Base-by-base conservation (phyloP, 2,113 vertebrate species). In the Prunella fulvescens region DNA sequence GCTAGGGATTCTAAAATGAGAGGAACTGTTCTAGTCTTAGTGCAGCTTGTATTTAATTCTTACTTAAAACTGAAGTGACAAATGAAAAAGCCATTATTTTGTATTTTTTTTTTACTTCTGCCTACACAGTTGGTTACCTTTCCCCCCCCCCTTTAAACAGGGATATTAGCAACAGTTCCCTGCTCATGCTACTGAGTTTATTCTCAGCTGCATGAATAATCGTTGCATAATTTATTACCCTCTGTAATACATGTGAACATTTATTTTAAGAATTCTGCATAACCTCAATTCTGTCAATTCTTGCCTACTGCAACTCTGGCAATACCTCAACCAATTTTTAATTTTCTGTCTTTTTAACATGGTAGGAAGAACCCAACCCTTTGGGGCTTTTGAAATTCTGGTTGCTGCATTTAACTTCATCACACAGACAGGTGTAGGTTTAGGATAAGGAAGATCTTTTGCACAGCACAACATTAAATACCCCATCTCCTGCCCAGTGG, bases 191-290 rank as follows among this genome's bases (percentile, higher is more conserved):
- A 70, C 4, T 61, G 50, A 91, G 69, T 71, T 94, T 74, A 15
- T 90, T 91, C 91, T 80, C 79, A 86, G 66, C 62, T 77, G 22
- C 40, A 50, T 61, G 69, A 95, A 91, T 81, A 83, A 93, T 77
- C 10, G 0, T 62, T 86, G 84, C 69, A 78, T 86, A 84, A 95
- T 90, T 90, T 74, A 87, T 91, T 87, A 73, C n/a, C 35, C 58
- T 40, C 73, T 72, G 28, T 74, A 85, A 91, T 60, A 79, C 39
- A 62, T 14, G 22, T n/a, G 69, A 95, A 51, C 33, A n/a, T 71
- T 96, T 90, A 86, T 81, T 93, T 91, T 58, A 87, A 50, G 66
- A 85, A 67, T 72, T 88, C 81, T 94, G 70, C 44, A 58, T 25
- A 53, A 44, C 45, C 48, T 94, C 39, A 56, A 5, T 79, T 70